phyloP scores from a whole-genome alignment of 1,140 invertebrate species.

The Pseudomyrmex gracilis region DNA sequence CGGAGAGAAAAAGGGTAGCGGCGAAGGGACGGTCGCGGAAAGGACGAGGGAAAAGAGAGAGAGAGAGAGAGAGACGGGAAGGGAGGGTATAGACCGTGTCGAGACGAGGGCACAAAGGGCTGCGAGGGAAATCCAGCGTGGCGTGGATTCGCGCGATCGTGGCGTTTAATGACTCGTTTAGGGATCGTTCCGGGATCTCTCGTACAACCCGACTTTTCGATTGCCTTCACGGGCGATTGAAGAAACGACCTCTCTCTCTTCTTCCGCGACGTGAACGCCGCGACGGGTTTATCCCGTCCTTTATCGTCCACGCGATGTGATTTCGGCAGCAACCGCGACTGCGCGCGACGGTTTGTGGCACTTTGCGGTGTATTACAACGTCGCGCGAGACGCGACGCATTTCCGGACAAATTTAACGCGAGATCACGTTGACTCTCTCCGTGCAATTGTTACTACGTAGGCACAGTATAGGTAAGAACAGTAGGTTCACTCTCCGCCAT shows the following conservation, averaged over 20 bases:
- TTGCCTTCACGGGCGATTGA: conserved; percentile 53
- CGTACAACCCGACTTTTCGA: conserved; percentile 58
- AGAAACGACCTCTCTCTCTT: conserved; percentile 6
- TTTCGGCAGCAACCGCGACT: conserved; percentile 6
- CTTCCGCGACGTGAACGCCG: not conserved
- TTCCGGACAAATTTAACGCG: not conserved
- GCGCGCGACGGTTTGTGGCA: not conserved
- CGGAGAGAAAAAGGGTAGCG: conserved; percentile 30
- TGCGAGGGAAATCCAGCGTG: conserved; percentile 53
- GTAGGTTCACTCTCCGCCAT: no score
- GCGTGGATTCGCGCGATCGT: conserved; percentile 52
- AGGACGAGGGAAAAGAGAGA: not conserved
- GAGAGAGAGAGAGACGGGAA: not conserved
- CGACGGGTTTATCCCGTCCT: conserved; percentile 40
- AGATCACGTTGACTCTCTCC: not conserved
- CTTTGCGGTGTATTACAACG: conserved; percentile 13
- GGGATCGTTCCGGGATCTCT: conserved; percentile 53
- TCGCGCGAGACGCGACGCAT: not conserved
- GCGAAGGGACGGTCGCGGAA: not conserved
- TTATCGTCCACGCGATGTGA: conserved; percentile 32
- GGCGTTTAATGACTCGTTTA: conserved; percentile 63
- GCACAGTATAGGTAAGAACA: no score
- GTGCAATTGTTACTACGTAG: not conserved
- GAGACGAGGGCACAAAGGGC: conserved; percentile 54
- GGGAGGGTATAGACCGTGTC: conserved; percentile 31